Evolutionary conservation across 2,888 invertebrate species (phyloP), one percentile per base, ranked within the genome.

Genomic region (Trachelus tabidus): DNA sequence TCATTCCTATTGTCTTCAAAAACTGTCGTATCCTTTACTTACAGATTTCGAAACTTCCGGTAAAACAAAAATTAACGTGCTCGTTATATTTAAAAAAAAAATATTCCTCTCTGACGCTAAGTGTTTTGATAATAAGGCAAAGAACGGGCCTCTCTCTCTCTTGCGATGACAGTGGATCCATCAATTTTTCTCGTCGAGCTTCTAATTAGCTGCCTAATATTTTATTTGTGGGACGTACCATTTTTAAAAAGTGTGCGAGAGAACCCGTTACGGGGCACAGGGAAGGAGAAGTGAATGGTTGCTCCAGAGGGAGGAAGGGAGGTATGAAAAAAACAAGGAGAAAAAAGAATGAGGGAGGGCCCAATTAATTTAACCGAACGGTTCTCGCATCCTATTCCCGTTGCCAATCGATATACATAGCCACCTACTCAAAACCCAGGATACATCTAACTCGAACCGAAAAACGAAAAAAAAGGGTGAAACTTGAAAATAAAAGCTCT

Each of bases 141-240:
- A 78, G 76, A 81, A 75, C 76, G 34, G 77, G 73, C 33, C 77
- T 35, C 35, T 35, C 35, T 35, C 74, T n/a, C 31, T 73, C 69
- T 35, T 75, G 31, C 76, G 80, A 80, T 75, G 77, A 75, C 74
- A 78, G 69, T 68, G 73, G 73, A 78, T 77, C 82, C 87, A 87
- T 89, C 86, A 88, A 87, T 87, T 87, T 86, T 84, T 82, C 69
- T 79, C 79, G 77, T 79, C 80, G 85, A 86, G 81, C 85, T 85
- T 88, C 84, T 88, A 89, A 89, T 89, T 89, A 87, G 86, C 84
- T 84, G 80, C 80, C 83, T 84, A 83, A 87, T 88, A 84, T 86
- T 87, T 88, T 89, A 89, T 89, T 89, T 89, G 88, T 87, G 86
- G 85, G 83, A 82, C 77, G 78, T 78, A 80, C 79, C 81, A 31